Base-by-base conservation (phyloP, 2,888 invertebrate species). In the Thereva unica region DNA sequence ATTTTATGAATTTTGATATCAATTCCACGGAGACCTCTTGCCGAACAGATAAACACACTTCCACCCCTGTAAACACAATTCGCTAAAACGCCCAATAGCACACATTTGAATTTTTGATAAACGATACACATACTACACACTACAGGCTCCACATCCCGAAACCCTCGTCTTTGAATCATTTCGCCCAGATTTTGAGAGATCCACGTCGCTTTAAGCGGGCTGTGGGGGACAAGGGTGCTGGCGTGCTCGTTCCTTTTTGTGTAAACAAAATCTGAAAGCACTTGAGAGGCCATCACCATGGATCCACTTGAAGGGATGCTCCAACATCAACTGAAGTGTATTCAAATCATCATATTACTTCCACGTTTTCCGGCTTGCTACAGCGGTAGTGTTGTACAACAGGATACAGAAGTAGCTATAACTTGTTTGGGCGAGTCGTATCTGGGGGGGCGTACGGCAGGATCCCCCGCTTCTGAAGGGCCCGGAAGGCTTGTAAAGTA, bases 251-350 rank as follows among this genome's bases (percentile, higher is more conserved):
- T 47, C 50, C 38, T 59, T 59, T 59, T 59, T 59, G 37, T 59
- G 57, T 59, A 59, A 59, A 59, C 57, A 59, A 59, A 59, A 47
- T 59, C 57, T 59, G 47, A 59, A 59, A 59, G 57, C 47, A 59
- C 57, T 59, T 59, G 57, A 59, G 47, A 47, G 45, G 41, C 57
- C 57, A 59, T 59, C 57, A 47, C 57, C 57, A 59, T 47, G 47
- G 57, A 45, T 47, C 57, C 57, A 50, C 12, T 59, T 47, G 45
- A 47, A 37, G 57, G 57, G 57, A 59, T 59, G 57, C 41, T 59
- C 35, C 47, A 47, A 59, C 57, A 59, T 59, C 57, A 47, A 37
- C 47, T 59, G 37, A 38, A 47, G 23, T 59, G 57, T 59, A 59
- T 59, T 59, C 57, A 59, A 59, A 59, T 59, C 57, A 37, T 37